Percentiles rank a stretch among this genome's conserved stretches.
These are phyloP conservation scores for Tubulanus polymorphus DNA, from an alignment of 2,888 invertebrate genomes.

Conservation along the genomic window DNA sequence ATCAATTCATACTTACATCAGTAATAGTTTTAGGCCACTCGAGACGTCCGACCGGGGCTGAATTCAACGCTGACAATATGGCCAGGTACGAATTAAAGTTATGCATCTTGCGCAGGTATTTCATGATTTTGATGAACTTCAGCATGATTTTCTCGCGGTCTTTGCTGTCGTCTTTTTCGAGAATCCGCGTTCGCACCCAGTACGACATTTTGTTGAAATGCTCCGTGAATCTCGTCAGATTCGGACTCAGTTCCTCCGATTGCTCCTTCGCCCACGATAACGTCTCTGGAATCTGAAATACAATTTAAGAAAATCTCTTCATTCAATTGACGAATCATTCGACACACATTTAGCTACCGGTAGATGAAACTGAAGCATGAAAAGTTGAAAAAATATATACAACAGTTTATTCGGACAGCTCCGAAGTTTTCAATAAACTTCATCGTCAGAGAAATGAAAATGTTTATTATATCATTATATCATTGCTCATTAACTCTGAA, in stretches of 20 bases:
- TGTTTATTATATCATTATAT: too few species aligned
- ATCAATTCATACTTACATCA: slow-evolving; percentile 62
- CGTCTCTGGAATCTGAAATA: slow-evolving; percentile 79
- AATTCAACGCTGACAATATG: slow-evolving; percentile 91
- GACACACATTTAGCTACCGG: too few species aligned
- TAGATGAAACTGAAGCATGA: too few species aligned
- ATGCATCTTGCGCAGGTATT: slow-evolving; percentile 91
- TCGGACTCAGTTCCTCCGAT: slow-evolving; percentile 93
- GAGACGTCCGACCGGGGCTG: slow-evolving; percentile 76
- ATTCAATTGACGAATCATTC: too few species aligned
- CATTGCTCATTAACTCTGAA: too few species aligned
- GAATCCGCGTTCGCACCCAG: slow-evolving; percentile 86
- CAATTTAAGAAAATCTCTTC: not conserved
- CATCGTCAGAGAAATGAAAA: too few species aligned
- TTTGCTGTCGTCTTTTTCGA: slow-evolving; percentile 86
- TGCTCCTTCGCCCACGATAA: slow-evolving; percentile 97
- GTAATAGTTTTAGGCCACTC: slow-evolving; percentile 76
- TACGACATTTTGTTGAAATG: slow-evolving; percentile 99
- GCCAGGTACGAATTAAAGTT: slow-evolving; percentile 99
- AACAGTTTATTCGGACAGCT: too few species aligned
- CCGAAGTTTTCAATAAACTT: too few species aligned
- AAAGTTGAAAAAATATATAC: too few species aligned
- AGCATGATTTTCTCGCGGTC: slow-evolving; percentile 86
- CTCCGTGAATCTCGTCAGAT: slow-evolving; percentile 93
- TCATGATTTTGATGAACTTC: slow-evolving; percentile 98